phyloP scores from a whole-genome alignment of 2,888 invertebrate genomes.

The Oscheius sp. region DNA sequence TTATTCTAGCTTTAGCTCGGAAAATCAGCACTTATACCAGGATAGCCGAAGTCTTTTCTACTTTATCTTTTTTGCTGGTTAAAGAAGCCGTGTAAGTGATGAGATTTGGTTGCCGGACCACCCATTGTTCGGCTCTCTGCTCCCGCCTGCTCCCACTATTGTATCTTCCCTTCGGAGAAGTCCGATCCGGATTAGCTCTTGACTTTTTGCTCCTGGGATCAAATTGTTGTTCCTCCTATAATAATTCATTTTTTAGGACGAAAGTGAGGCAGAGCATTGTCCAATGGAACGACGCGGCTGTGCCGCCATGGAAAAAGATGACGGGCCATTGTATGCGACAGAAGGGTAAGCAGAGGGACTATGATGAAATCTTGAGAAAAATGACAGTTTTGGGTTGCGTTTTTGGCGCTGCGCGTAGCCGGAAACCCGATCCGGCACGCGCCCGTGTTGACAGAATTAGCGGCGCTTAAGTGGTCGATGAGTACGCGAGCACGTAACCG shows the following conservation, averaged over 20 bases:
- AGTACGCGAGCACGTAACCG: constrained; percentile 29
- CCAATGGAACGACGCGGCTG: constrained; percentile 22
- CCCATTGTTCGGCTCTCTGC: not conserved
- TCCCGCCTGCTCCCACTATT: not conserved
- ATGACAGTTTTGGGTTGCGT: not conserved
- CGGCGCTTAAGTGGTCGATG: constrained; percentile 31
- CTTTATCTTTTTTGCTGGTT: not conserved
- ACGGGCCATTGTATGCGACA: constrained; percentile 12
- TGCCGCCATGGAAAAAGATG: constrained; percentile 18
- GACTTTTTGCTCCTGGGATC: constrained; percentile 6
- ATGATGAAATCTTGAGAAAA: not conserved
- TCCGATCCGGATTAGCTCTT: constrained; percentile 15
- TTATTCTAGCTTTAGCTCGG: too few relatives aligned
- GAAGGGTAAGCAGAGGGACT: constrained; percentile 6
- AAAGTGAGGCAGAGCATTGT: not conserved
- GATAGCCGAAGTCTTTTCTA: not conserved
- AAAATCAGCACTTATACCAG: too few relatives aligned
- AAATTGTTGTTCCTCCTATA: not conserved
- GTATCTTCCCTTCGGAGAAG: not conserved
- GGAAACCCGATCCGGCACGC: constrained; percentile 32
- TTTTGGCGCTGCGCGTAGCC: constrained; percentile 27
- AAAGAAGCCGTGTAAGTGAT: too few relatives aligned
- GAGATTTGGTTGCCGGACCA: too few relatives aligned
- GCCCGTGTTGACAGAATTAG: constrained; percentile 30
- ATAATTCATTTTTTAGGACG: constrained; percentile 7